Conservation (phyloP, 1,140 invertebrate genomes). For the Drosophila chauvacae region DNA sequence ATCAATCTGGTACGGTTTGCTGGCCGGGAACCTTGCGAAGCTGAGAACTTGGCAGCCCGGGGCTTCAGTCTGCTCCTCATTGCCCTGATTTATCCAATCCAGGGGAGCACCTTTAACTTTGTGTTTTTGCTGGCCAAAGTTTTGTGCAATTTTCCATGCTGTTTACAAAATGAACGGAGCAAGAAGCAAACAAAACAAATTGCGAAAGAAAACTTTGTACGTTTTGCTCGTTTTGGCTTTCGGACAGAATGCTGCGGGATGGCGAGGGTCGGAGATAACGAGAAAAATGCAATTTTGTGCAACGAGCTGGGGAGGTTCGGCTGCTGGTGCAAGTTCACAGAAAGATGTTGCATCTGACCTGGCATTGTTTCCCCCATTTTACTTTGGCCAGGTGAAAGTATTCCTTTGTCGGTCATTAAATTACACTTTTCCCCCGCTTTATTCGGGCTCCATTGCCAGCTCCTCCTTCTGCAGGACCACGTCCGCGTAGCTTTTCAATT, state of each 20-base stretch:
- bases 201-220: constrained; percentile 76
- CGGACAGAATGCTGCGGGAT: constrained; percentile 7
- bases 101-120: constrained; percentile 64
- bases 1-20: constrained; percentile 34
- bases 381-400: constrained; percentile 46
- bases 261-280: constrained; percentile 26
- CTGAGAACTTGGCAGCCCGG: constrained; percentile 2
- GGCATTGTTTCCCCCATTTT: constrained; percentile 39
- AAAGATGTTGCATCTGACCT: constrained; percentile 49
- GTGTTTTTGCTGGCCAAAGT: constrained; percentile 68
- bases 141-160: constrained; percentile 74
- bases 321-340: constrained; percentile 18
- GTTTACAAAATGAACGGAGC: constrained; percentile 74
- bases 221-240: constrained; percentile 52
- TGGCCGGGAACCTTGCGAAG: not conserved
- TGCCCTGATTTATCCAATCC: constrained; percentile 66
- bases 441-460: constrained; percentile 49
- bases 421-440: constrained; percentile 64
- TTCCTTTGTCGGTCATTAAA: constrained; percentile 74
- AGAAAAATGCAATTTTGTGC: constrained; percentile 71
- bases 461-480: constrained; percentile 14
- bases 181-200: constrained; percentile 80
- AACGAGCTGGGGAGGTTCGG: constrained; percentile 16
- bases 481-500: constrained; percentile 53
- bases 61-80: constrained; percentile 19